phyloP scores from a whole-genome alignment of 1,140 invertebrate species.

The Rhagoletis pomonella region DNA sequence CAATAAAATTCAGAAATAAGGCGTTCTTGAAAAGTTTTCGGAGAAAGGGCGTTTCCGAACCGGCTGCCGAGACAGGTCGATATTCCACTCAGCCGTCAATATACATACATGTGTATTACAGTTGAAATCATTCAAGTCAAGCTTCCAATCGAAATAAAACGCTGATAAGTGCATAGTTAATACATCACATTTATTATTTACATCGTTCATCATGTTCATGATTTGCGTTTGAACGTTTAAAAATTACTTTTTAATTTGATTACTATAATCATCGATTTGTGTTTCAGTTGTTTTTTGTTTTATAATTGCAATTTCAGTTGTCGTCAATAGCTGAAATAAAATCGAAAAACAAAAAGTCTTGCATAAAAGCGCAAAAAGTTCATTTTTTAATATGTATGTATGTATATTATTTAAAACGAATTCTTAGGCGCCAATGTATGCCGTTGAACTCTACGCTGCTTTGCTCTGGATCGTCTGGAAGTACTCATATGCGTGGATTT shows the following conservation, averaged over 20 bases:
- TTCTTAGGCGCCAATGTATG: not conserved
- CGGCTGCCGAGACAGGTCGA: too few species aligned
- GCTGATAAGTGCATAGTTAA: not conserved
- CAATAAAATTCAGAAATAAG: too few species aligned
- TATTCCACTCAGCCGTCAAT: too few species aligned
- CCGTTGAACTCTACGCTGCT: not conserved
- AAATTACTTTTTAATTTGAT: constrained; percentile 9
- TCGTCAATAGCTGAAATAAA: constrained; percentile 31
- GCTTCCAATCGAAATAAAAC: constrained; percentile 1
- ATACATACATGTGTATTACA: too few species aligned
- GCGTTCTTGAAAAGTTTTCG: too few species aligned
- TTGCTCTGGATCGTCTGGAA: not conserved
- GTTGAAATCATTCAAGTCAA: not conserved
- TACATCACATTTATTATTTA: constrained; percentile 52
- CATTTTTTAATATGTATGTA: constrained; percentile 10
- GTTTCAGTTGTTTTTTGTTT: not conserved
- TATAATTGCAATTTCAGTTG: constrained; percentile 31
- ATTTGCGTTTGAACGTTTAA: constrained; percentile 34
- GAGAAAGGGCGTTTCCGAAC: too few species aligned
- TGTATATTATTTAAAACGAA: not conserved
- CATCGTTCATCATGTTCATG: not conserved
- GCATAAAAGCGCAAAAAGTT: not conserved
- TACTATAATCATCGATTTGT: not conserved
- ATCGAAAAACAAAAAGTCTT: constrained; percentile 26
- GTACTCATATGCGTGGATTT: not conserved